Evolutionary conservation across 1,140 invertebrate species (phyloP).

Genomic region (Trachelipus rathkii): DNA sequence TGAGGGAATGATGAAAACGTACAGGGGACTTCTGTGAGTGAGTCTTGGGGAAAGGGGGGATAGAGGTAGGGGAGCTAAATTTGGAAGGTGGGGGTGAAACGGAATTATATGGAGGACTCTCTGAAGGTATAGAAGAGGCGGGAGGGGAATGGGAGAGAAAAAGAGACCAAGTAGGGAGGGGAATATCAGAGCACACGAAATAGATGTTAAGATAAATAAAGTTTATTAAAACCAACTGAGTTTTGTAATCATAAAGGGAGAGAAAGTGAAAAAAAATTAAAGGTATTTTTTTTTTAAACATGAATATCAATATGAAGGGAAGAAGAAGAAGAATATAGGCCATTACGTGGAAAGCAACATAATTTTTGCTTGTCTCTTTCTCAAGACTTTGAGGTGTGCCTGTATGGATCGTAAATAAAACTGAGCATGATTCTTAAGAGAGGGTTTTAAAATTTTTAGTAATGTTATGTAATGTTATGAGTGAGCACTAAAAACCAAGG

Average conservation of each 20-base stretch:
- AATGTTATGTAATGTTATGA: neutral
- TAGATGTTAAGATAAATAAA: constrained; percentile 6
- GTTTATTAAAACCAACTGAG: neutral
- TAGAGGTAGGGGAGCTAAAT: neutral
- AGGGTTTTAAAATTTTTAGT: neutral
- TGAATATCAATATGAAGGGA: neutral
- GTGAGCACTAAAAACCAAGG: too few species aligned
- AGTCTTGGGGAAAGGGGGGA: neutral
- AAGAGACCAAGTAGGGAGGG: neutral
- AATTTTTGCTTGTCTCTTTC: neutral
- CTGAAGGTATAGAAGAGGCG: neutral
- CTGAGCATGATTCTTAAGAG: neutral
- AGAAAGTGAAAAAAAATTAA: constrained; percentile 1
- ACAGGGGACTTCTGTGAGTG: too few species aligned
- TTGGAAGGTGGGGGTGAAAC: neutral
- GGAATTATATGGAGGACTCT: neutral
- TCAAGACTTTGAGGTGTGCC: neutral
- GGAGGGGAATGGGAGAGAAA: neutral
- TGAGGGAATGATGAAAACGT: too few species aligned
- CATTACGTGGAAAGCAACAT: neutral
- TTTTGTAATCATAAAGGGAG: neutral
- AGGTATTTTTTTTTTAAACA: neutral
- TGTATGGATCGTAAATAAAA: neutral
- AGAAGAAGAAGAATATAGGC: neutral
- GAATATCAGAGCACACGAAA: neutral